Conservation (phyloP, 2,888 invertebrate species). For the Clistopyga incitator region DNA sequence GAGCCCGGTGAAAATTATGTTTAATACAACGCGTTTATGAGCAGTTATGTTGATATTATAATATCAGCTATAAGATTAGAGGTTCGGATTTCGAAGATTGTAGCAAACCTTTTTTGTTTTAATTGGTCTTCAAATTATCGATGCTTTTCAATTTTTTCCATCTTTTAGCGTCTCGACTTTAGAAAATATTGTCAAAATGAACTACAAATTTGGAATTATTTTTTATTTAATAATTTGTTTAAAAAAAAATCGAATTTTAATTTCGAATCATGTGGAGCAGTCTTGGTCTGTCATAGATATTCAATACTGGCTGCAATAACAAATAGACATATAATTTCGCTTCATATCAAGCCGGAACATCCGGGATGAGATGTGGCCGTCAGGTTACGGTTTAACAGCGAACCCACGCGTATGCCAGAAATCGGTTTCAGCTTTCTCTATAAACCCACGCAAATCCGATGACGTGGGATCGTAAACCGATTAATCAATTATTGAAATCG, state of each 20-base stretch:
- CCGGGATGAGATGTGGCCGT: slow-evolving; percentile 15
- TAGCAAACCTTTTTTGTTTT: too few species aligned
- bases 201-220: too few species aligned
- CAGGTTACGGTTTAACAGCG: slow-evolving; percentile 6
- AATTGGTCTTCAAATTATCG: too few species aligned
- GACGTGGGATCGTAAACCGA: slow-evolving; percentile 22
- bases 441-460: slow-evolving; percentile 21
- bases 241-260: too few species aligned
- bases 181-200: too few species aligned
- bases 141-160: too few species aligned
- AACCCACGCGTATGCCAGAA: slow-evolving; percentile 9
- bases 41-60: too few species aligned
- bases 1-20: slow-evolving; percentile 43
- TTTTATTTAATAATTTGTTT: too few species aligned
- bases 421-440: slow-evolving; percentile 18
- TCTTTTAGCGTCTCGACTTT: too few species aligned
- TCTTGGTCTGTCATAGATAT: not conserved
- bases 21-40: not conserved
- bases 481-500: slow-evolving; percentile 27
- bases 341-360: slow-evolving; percentile 7
- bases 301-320: not conserved
- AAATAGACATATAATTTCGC: not conserved
- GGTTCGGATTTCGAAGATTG: too few species aligned
- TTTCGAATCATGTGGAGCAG: not conserved
- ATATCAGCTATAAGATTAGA: too few species aligned